Evolutionary conservation across 2,888 invertebrate genomes (phyloP), one percentile per base, ranked within the genome.

Genomic region (Tricholauxania praeusta): DNA sequence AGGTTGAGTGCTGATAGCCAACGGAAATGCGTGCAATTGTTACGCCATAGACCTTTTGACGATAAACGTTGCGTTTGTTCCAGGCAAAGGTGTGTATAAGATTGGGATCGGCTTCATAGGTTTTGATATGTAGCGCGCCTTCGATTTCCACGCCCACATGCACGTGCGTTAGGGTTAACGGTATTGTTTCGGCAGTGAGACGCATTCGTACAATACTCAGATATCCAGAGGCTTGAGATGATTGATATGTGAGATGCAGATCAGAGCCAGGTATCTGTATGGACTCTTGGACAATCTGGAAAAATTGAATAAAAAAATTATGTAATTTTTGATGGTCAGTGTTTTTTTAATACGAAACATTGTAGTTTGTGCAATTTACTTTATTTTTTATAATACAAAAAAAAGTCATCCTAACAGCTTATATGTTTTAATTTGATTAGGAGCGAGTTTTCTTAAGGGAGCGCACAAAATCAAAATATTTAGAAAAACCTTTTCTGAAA

Each of bases 1-100:
- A 98, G 12, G 93, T 93, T 15, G 93, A 92, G 86, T 99, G 97
- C 87, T 98, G 94, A 86, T 99, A 99, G 47, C 99, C 99, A 74
- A 99, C 92, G 2, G 95, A 95, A 62, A 96, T 94, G 82, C 94
- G 92, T 0, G 96, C 96, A 84, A 94, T 93, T 1, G 95, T 95
- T 78, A 95, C 92, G 0, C 96, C 96, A 83, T 96, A 96, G 2
- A 95, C 96, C 89, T 97, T 97, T 88, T 98, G 98, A 83, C 96
- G 95, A 88, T 99, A 99, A 57, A 98, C 97, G 87, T 99, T 99
- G 76, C 96, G 90, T 86, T 98, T 96, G 87, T 98, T 97, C 99
- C 99, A 99, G 3, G 97, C 96, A 86, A 98, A 99, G 12, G 96
- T 96, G 87, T 98, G 97, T 68, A 95, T 95, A 74, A 99, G 89